A percentile compares a stretch with the other conserved stretches of the same genome.
These are phyloP conservation scores for Automeris io DNA, from an alignment of 2,888 invertebrate genomes.

Conservation along the genomic window DNA sequence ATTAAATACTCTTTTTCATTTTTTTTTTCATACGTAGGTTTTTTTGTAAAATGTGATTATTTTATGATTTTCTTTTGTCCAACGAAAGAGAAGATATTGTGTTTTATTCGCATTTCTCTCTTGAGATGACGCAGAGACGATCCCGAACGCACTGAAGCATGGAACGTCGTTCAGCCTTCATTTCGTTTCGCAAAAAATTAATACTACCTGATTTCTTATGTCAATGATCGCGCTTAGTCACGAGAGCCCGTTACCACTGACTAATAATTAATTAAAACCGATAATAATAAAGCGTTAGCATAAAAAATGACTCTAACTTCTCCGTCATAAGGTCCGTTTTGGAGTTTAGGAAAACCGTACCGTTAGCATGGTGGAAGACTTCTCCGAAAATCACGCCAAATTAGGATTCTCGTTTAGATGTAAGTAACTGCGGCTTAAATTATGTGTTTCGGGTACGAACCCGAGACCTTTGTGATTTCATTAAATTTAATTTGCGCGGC, in stretches of 20 bases:
- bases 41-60: too few relatives aligned
- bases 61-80: too few relatives aligned
- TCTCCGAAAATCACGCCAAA: slow-evolving; percentile 52
- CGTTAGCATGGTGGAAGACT: slow-evolving; percentile 48
- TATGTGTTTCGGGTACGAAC: slow-evolving; percentile 9
- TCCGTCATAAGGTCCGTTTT: slow-evolving; percentile 32
- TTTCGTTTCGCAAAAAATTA: not conserved
- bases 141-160: not conserved
- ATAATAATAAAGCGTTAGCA: slow-evolving; percentile 31
- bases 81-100: too few relatives aligned
- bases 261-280: slow-evolving; percentile 70
- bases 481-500: slow-evolving; percentile 7
- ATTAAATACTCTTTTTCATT: too few relatives aligned
- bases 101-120: too few relatives aligned
- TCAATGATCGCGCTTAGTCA: slow-evolving; percentile 43
- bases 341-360: slow-evolving; percentile 23
- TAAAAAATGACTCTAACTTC: slow-evolving; percentile 26
- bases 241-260: slow-evolving; percentile 59
- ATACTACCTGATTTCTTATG: slow-evolving; percentile 6
- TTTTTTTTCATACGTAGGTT: too few relatives aligned
- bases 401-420: slow-evolving; percentile 56
- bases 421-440: slow-evolving; percentile 4
- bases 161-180: not conserved
- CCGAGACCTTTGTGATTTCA: slow-evolving; percentile 9
- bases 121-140: too few relatives aligned